Conservation (phyloP, 2,888 invertebrate species). For the Mycalesis mineus region DNA sequence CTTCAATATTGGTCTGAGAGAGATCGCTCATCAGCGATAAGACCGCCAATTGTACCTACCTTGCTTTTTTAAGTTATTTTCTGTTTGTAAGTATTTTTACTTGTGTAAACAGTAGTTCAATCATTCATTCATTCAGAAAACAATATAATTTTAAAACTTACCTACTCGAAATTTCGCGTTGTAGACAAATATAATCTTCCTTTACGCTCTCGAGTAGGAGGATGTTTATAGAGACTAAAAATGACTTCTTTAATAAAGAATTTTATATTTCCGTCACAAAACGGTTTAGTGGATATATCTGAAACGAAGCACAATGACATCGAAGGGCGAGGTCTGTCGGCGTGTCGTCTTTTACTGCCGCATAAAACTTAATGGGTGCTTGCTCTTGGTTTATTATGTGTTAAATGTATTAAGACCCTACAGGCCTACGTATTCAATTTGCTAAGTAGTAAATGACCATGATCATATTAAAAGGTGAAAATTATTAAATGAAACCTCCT, state of each 20-base stretch:
- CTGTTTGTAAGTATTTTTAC: no score
- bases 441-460: constrained; percentile 14
- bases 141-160: background rate
- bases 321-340: constrained; percentile 32
- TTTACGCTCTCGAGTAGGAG: background rate
- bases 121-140: no score
- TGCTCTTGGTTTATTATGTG: constrained; percentile 46
- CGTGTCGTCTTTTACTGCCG: constrained; percentile 42
- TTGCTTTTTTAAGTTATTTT: no score
- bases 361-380: constrained; percentile 49
- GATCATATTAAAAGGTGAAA: background rate
- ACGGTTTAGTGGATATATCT: constrained; percentile 30
- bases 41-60: no score
- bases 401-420: constrained; percentile 40
- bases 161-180: background rate
- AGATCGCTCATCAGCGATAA: no score
- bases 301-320: constrained; percentile 36
- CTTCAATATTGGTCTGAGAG: no score
- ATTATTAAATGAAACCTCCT: background rate
- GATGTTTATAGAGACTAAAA: constrained; percentile 11
- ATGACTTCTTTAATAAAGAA: constrained; percentile 17
- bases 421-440: constrained; percentile 21
- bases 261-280: constrained; percentile 19
- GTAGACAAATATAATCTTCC: background rate
- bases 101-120: no score